These are phyloP conservation scores for Sebastes schlegelii DNA, from an alignment of 2,113 vertebrate species.

Conservation along the genomic window DNA sequence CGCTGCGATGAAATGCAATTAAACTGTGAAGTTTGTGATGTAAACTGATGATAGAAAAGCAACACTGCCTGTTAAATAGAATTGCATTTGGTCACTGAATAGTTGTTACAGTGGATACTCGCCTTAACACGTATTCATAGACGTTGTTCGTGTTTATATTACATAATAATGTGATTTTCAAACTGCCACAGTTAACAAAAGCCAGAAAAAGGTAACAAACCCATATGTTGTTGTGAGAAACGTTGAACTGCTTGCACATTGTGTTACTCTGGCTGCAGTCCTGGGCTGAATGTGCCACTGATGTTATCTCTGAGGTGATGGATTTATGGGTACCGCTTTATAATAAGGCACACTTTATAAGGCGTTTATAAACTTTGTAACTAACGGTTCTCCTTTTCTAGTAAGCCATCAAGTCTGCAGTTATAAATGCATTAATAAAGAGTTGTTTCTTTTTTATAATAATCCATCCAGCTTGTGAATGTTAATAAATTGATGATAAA, in stretches of 20 bases:
- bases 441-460: not conserved
- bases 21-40: conserved; percentile 5
- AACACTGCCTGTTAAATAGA: conserved; percentile 12
- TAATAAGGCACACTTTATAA: conserved; percentile 2
- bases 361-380: not conserved
- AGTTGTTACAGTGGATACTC: conserved; percentile 9
- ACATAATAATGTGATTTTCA: not conserved
- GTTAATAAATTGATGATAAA: not conserved
- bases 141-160: not conserved
- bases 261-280: conserved; percentile 33
- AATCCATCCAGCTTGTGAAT: not conserved
- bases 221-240: conserved; percentile 13
- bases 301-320: not conserved
- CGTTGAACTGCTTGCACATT: not conserved
- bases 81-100: conserved; percentile 29
- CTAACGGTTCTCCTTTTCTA: not conserved
- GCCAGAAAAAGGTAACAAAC: not conserved
- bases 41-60: conserved; percentile 13
- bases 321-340: not conserved
- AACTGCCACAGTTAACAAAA: not conserved
- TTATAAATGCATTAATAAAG: not conserved
- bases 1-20: conserved; percentile 1
- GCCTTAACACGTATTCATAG: not conserved
- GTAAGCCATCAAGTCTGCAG: not conserved
- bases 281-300: conserved; percentile 6